Base-by-base conservation (phyloP, 2,888 invertebrate species). In the Limenitis camilla region DNA sequence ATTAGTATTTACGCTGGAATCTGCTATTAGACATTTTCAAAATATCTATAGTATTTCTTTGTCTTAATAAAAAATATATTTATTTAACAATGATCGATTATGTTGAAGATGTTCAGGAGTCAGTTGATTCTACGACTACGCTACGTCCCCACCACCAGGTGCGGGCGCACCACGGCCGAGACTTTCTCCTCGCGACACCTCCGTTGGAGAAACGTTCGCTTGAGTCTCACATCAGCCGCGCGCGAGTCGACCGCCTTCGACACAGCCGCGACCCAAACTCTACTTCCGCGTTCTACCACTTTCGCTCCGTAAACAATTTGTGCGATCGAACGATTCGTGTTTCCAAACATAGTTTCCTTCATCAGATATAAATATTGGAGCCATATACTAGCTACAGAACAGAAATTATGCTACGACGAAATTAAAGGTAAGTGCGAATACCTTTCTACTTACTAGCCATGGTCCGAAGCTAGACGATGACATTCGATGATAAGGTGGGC, bases 141-240 rank as follows among this genome's bases (percentile, higher is more conserved):
- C 81, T 81, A 82, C 68, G 72, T 71, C 81, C 83, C 86, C 65
- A 51, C 66, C 62, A 61, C 56, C 81, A 80, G 76, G 71, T 72
- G 76, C 77, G 66, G 68, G 74, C 78, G 74, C 74, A 64, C 83
- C 84, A 85, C 81, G 83, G 84, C 80, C 87, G 75, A 78, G 78
- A 88, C 88, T 88, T 88, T 88, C 88, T 87, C 87, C 82, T 84
- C 81, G 81, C 81, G 82, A 81, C 84, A 82, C 80, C 81, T 74
- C 76, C 65, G 66, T 69, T 68, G 75, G 79, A 77, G 82, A 79
- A 78, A 76, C 81, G 70, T 71, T 62, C 72, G 67, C 67, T 69
- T 66, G 81, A 82, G 80, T 81, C 77, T 76, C 69, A 72, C 68
- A 72, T 71, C 69, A 78, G 69, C 75, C 71, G 82, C 81, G 80